Percentiles rank a stretch among this genome's conserved stretches.
Conservation (phyloP, 2,797 vertebrate species). For the Babyrousa celebensis region DNA sequence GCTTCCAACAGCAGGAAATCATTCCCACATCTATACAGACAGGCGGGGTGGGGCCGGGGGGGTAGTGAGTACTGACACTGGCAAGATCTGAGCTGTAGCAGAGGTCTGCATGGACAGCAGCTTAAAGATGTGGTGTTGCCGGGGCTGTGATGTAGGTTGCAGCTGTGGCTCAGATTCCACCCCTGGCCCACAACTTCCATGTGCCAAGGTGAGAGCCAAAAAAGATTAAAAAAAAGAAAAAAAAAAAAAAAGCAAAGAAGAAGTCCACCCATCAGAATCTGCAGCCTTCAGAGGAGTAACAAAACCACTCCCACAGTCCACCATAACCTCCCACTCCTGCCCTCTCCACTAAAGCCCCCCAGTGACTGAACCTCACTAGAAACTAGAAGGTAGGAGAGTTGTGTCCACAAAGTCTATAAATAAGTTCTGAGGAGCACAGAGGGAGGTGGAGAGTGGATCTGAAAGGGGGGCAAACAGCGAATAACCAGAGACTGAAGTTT, state of each 20-base stretch:
- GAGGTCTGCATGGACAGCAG: neutral
- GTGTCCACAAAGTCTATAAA: neutral
- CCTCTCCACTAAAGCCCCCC: neutral
- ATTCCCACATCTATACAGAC: neutral
- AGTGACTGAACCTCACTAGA: neutral
- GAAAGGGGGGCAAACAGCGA: neutral
- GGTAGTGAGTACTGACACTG: neutral
- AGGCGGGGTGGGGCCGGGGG: neutral
- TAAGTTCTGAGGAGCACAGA: neutral
- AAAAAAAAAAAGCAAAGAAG: too few species aligned
- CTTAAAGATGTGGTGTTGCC: too few species aligned
- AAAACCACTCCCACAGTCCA: neutral
- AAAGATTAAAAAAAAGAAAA: too few species aligned
- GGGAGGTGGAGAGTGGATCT: neutral
- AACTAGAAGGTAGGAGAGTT: neutral
- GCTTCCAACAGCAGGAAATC: neutral
- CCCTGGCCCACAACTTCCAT: too few species aligned
- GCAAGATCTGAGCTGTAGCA: neutral
- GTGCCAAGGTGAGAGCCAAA: too few species aligned
- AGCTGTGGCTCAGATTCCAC: too few species aligned
- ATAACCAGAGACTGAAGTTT: neutral
- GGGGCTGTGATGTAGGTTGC: too few species aligned
- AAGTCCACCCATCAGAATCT: too few species aligned
- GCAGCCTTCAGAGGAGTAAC: neutral
- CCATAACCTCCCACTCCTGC: neutral